phyloP scores from a whole-genome alignment of 2,888 invertebrate species.

The Hirtodrosophila duncani region DNA sequence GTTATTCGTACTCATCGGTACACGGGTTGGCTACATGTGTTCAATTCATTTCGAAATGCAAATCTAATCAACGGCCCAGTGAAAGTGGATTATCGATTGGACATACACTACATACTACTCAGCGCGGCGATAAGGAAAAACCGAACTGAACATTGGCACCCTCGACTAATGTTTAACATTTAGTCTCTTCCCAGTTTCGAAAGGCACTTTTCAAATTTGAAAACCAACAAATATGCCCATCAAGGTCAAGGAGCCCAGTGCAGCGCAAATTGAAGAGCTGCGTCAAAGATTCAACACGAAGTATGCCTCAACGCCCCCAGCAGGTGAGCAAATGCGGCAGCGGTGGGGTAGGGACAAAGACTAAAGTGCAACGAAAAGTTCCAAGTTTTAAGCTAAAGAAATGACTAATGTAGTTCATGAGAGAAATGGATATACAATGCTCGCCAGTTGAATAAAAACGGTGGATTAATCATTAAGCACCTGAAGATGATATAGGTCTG shows the following conservation, averaged over 20 bases:
- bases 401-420: too few relatives aligned
- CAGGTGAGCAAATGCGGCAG: conserved; percentile 55
- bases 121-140: conserved; percentile 42
- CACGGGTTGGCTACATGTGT: conserved; percentile 2
- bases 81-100: conserved; percentile 58
- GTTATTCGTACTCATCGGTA: conserved; percentile 12
- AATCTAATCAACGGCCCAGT: conserved; percentile 50
- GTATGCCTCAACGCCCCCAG: conserved; percentile 64
- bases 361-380: conserved; percentile 24
- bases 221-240: conserved; percentile 63
- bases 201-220: conserved; percentile 9
- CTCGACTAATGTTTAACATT: conserved; percentile 27
- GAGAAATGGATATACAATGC: too few relatives aligned
- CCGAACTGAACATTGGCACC: not conserved
- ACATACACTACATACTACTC: too few relatives aligned
- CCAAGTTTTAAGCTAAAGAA: too few relatives aligned
- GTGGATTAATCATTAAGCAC: too few relatives aligned
- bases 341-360: not conserved
- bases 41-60: conserved; percentile 10
- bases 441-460: too few relatives aligned
- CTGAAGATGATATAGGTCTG: too few relatives aligned
- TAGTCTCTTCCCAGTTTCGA: conserved; percentile 27
- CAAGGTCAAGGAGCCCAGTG: conserved; percentile 57
- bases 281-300: conserved; percentile 73
- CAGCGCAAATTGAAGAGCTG: conserved; percentile 71